Conservation (phyloP, 2,888 invertebrate genomes). For the Ischnura elegans region DNA sequence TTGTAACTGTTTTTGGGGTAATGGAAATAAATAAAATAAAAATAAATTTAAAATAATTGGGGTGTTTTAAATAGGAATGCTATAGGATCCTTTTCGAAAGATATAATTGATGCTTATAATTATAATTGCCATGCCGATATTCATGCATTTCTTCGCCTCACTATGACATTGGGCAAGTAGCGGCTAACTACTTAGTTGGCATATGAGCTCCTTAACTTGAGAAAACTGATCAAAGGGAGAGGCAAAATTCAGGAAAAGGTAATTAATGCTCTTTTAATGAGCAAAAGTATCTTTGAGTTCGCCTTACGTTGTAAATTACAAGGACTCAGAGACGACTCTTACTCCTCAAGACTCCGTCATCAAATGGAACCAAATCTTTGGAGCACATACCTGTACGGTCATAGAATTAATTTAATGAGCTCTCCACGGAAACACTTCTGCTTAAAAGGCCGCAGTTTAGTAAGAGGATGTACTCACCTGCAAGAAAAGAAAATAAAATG, state of each 20-base stretch:
- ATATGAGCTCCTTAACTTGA: conserved; percentile 14
- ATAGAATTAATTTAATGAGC: not conserved
- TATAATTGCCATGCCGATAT: too few species aligned
- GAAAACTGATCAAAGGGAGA: conserved; percentile 53
- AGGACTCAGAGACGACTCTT: not conserved
- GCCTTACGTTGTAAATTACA: not conserved
- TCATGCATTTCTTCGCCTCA: too few species aligned
- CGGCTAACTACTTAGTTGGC: too few species aligned
- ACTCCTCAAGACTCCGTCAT: not conserved
- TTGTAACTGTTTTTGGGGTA: too few species aligned
- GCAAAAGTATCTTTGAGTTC: not conserved
- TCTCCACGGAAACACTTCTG: not conserved
- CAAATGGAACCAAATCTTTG: not conserved
- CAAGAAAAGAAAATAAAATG: not conserved
- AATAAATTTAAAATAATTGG: too few species aligned
- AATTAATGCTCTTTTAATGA: not conserved
- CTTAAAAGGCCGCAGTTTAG: not conserved
- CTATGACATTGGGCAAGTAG: too few species aligned
- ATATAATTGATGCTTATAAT: too few species aligned
- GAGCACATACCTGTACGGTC: not conserved
- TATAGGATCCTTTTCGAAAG: too few species aligned
- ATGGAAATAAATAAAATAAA: too few species aligned
- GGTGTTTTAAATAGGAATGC: too few species aligned
- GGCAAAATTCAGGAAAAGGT: not conserved
- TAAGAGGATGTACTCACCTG: conserved; percentile 34